phyloP scores from a whole-genome alignment of 2,888 invertebrate genomes.

The Lycia hirtaria region DNA sequence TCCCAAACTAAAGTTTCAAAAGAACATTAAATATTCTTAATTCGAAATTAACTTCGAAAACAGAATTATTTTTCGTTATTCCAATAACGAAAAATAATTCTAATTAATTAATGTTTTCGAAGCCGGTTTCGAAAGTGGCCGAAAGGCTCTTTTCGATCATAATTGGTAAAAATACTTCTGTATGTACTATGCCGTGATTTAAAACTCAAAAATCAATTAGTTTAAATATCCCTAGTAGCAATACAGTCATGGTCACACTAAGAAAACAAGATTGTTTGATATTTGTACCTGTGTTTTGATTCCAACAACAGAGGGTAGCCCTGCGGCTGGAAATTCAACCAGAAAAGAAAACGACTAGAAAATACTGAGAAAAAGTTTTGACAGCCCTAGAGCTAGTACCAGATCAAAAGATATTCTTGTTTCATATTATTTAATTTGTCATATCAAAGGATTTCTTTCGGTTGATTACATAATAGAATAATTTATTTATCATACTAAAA shows the following conservation, averaged over 20 bases:
- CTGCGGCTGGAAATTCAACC: slow-evolving; percentile 11
- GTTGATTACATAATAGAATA: not conserved
- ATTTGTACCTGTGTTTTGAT: slow-evolving; percentile 80
- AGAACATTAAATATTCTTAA: no score
- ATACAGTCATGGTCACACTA: slow-evolving; percentile 36
- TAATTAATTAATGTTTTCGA: no score
- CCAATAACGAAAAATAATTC: no score
- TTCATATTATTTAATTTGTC: slow-evolving; percentile 1
- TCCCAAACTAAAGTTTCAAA: no score
- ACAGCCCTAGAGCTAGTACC: slow-evolving; percentile 15
- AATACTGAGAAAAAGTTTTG: slow-evolving; percentile 24
- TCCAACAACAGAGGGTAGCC: slow-evolving; percentile 47
- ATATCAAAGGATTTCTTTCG: not conserved
- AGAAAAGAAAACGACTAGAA: slow-evolving; percentile 14
- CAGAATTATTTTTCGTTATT: no score
- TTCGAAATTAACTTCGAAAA: no score
- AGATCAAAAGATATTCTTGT: slow-evolving; percentile 32
- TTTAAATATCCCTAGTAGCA: not conserved
- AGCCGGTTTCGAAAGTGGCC: no score
- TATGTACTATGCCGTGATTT: no score
- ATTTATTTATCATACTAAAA: not conserved
- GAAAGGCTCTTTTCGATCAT: no score
- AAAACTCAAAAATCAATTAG: no score
- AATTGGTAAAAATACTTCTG: no score
- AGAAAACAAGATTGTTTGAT: slow-evolving; percentile 60